Evolutionary conservation across 2,113 vertebrate species (phyloP).

Genomic region (Nycticebus coucang): DNA sequence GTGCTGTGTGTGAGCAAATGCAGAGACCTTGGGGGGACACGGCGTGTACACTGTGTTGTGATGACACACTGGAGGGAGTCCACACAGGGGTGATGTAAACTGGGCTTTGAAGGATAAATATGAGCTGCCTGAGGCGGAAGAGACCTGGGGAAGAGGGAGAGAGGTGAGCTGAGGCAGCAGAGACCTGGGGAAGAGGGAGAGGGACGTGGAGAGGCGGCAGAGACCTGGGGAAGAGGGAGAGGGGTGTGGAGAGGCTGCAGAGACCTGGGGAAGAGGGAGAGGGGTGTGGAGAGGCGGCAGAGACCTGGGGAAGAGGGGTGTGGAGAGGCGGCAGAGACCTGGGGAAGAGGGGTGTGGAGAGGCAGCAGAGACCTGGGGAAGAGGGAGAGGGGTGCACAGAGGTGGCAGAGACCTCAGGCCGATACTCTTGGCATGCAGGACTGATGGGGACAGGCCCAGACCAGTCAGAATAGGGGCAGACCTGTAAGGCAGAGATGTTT

Average conservation of each 20-base stretch:
- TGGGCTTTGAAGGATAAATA: neutral
- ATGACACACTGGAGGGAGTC: neutral
- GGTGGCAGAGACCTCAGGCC: neutral
- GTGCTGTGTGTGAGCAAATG: neutral
- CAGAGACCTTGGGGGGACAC: neutral
- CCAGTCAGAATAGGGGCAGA: neutral
- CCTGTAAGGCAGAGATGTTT: neutral
- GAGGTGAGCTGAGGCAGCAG: neutral
- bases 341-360: neutral
- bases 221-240: neutral
- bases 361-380: neutral
- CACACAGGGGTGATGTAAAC: neutral
- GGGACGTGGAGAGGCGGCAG: neutral
- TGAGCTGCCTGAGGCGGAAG: neutral
- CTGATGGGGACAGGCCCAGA: neutral
- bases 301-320: neutral
- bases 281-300: neutral
- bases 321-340: neutral
- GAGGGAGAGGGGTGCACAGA: neutral
- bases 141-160: neutral
- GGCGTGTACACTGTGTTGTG: neutral
- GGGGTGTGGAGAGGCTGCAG: neutral
- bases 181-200: neutral
- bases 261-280: neutral
- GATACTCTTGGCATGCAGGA: neutral